These are phyloP conservation scores for Samia ricini DNA, from an alignment of 1,140 invertebrate species.

Conservation along the genomic window DNA sequence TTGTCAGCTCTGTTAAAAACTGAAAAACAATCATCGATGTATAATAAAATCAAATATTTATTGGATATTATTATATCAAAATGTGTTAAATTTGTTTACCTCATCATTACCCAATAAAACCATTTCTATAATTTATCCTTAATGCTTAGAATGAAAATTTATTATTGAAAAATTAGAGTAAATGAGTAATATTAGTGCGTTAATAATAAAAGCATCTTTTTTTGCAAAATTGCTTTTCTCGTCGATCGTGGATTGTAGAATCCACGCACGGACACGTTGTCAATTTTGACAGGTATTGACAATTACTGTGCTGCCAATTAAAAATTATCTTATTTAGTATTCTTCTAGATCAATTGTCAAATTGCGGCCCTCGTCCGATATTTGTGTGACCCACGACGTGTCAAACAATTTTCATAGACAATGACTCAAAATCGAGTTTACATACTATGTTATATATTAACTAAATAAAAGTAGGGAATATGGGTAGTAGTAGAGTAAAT, in stretches of 20 bases:
- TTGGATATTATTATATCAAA: slow-evolving; percentile 5
- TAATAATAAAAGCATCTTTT: background rate
- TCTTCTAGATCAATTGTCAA: too few species aligned
- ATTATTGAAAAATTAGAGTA: background rate
- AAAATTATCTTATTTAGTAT: too few species aligned
- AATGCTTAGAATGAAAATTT: background rate
- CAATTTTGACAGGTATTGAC: slow-evolving; percentile 3
- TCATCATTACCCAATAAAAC: slow-evolving; percentile 83
- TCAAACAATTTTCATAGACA: too few species aligned
- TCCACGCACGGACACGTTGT: slow-evolving; percentile 2
- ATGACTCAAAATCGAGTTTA: too few species aligned
- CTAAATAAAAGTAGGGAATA: too few species aligned
- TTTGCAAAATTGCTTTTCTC: background rate
- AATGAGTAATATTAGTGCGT: background rate
- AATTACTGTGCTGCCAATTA: too few species aligned
- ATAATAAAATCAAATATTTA: slow-evolving; percentile 23
- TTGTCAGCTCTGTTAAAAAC: slow-evolving; percentile 83
- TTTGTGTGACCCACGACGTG: too few species aligned
- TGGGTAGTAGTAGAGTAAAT: too few species aligned
- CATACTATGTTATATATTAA: too few species aligned
- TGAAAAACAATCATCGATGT: slow-evolving; percentile 64
- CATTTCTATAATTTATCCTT: slow-evolving; percentile 67
- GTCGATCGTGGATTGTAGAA: background rate
- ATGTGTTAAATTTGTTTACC: slow-evolving; percentile 65
- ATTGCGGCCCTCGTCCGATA: too few species aligned